Conservation (phyloP, 2,113 vertebrate genomes). For the Addax nasomaculatus region DNA sequence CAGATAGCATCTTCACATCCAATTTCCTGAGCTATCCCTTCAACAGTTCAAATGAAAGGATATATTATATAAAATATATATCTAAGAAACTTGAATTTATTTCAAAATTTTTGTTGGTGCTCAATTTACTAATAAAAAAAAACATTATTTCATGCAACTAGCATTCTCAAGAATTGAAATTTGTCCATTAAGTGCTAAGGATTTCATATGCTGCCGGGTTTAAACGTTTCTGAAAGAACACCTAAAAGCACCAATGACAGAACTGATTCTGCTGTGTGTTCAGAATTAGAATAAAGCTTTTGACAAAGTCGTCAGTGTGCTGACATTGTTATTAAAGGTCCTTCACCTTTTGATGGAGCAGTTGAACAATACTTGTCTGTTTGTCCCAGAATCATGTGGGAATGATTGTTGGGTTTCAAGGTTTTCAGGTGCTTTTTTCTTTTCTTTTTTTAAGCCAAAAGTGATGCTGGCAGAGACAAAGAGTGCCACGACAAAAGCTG, state of each 20-base stretch:
- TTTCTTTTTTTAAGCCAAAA: neutral
- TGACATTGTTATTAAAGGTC: conserved; percentile 55
- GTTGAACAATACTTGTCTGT: conserved; percentile 49
- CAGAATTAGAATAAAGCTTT: conserved; percentile 49
- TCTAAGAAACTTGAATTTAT: conserved; percentile 47
- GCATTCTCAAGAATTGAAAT: conserved; percentile 25
- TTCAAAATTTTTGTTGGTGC: neutral
- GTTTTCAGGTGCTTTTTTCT: conserved; percentile 49
- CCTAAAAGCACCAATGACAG: neutral
- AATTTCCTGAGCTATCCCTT: conserved; percentile 52
- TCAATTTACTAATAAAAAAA: conserved; percentile 20
- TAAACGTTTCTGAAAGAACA: conserved; percentile 51
- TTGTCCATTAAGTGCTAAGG: conserved; percentile 48
- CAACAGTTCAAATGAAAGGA: conserved; percentile 34
- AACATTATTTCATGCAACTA: conserved; percentile 34
- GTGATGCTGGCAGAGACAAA: conserved; percentile 33
- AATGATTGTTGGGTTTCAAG: conserved; percentile 52
- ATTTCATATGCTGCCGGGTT: neutral
- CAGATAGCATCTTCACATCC: conserved; percentile 51
- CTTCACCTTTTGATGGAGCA: conserved; percentile 39
- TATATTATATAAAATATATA: conserved; percentile 32
- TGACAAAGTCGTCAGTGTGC: neutral
- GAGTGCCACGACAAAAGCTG: conserved; percentile 10
- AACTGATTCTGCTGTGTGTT: neutral
- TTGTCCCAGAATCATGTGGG: conserved; percentile 1